These are phyloP conservation scores for Metellina segmentata DNA, from an alignment of 2,888 invertebrate species.

Conservation along the genomic window DNA sequence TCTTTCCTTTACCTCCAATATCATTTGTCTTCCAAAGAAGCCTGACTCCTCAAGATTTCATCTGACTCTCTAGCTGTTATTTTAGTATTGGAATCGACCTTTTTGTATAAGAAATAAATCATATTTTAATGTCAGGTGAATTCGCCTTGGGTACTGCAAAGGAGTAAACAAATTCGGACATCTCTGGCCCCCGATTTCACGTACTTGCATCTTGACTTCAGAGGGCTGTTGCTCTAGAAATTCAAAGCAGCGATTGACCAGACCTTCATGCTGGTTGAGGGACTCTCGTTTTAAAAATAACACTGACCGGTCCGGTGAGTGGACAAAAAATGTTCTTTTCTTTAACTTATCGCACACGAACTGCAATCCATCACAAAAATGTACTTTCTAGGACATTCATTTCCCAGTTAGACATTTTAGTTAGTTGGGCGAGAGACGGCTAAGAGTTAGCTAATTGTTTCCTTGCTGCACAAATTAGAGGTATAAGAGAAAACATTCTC, in stretches of 20 bases:
- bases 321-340: conserved; percentile 53
- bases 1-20: conserved; percentile 52
- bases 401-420: conserved; percentile 49
- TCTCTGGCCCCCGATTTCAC: conserved; percentile 26
- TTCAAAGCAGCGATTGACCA: background rate
- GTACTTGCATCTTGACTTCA: conserved; percentile 65
- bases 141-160: conserved; percentile 16
- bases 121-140: conserved; percentile 29
- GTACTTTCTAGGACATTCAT: conserved; percentile 24
- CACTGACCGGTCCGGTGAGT: conserved; percentile 3
- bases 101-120: conserved; percentile 25
- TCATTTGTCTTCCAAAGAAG: conserved; percentile 67
- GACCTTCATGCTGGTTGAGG: background rate
- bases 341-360: conserved; percentile 62
- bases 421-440: conserved; percentile 59
- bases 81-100: conserved; percentile 35
- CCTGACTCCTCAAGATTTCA: conserved; percentile 47
- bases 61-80: conserved; percentile 28
- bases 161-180: conserved; percentile 20
- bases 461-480: conserved; percentile 67
- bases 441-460: conserved; percentile 57
- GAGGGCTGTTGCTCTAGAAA: conserved; percentile 19
- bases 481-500: conserved; percentile 41
- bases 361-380: conserved; percentile 57
- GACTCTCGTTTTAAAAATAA: conserved; percentile 5